Evolutionary conservation across 2,888 invertebrate species (phyloP).

Genomic region (Xanthia icteritia): DNA sequence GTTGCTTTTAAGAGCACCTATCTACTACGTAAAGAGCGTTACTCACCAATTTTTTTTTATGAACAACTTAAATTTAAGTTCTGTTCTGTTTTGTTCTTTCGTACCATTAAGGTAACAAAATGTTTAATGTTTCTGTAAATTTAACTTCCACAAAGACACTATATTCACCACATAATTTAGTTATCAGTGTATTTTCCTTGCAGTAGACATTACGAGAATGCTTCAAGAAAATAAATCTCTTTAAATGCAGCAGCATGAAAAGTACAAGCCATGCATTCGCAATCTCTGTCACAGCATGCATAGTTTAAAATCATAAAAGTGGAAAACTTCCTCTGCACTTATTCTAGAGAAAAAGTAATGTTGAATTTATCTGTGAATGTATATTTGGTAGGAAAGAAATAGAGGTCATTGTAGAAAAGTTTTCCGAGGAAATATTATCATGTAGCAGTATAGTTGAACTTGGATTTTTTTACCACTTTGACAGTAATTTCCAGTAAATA

Average conservation of each 20-base stretch:
- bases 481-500: too few relatives aligned
- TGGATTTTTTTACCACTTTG: too few relatives aligned
- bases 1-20: not conserved
- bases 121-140: not conserved
- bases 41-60: too few relatives aligned
- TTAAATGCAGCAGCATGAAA: slow-evolving; percentile 31
- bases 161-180: not conserved
- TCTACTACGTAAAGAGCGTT: not conserved
- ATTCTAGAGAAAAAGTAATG: not conserved
- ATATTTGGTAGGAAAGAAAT: not conserved
- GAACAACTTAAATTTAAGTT: not conserved
- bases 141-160: not conserved
- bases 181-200: not conserved
- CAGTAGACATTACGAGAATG: slow-evolving; percentile 1
- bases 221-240: slow-evolving; percentile 40
- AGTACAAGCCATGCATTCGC: not conserved
- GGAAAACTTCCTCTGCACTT: slow-evolving; percentile 23
- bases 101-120: not conserved
- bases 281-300: slow-evolving; percentile 42
- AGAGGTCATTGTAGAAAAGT: not conserved
- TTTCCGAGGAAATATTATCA: not conserved
- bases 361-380: slow-evolving; percentile 13
- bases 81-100: not conserved
- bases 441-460: too few relatives aligned
- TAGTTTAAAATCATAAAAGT: slow-evolving; percentile 46